Evolutionary conservation across 2,888 invertebrate genomes (phyloP).

Genomic region (Platerodrilus igneus): DNA sequence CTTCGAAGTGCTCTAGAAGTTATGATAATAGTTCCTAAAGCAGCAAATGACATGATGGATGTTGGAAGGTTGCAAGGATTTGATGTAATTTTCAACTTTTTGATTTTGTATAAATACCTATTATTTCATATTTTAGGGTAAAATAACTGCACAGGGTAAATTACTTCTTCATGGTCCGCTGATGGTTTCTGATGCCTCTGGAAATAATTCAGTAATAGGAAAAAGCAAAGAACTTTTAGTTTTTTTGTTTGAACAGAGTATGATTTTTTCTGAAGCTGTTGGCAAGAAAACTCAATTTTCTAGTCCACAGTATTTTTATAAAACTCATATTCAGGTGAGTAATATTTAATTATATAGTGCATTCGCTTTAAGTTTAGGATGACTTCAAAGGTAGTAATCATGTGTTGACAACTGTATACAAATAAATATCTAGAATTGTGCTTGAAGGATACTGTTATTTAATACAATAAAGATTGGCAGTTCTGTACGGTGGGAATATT

Average conservation of each 20-base stretch:
- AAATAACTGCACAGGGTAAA: constrained; percentile 95
- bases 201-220: constrained; percentile 41
- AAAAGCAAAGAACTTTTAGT: constrained; percentile 85
- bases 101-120: not conserved
- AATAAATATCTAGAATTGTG: too few species aligned
- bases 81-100: constrained; percentile 60
- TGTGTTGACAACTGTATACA: too few species aligned
- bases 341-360: too few species aligned
- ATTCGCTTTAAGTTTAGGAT: constrained; percentile 7
- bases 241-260: constrained; percentile 96
- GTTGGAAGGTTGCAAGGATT: constrained; percentile 95
- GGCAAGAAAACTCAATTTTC: constrained; percentile 90
- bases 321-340: constrained; percentile 88
- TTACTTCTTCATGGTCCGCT: constrained; percentile 82
- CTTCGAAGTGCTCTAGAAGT: constrained; percentile 80
- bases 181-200: constrained; percentile 62
- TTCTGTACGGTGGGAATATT: too few species aligned
- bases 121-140: constrained; percentile 62
- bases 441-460: too few species aligned
- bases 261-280: constrained; percentile 92
- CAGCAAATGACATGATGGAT: constrained; percentile 99
- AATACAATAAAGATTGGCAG: too few species aligned
- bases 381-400: not conserved
- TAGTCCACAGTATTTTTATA: constrained; percentile 91
- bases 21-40: constrained; percentile 91